These are phyloP conservation scores for Harpagus bidentatus DNA, from an alignment of 2,113 vertebrate species.

Conservation along the genomic window DNA sequence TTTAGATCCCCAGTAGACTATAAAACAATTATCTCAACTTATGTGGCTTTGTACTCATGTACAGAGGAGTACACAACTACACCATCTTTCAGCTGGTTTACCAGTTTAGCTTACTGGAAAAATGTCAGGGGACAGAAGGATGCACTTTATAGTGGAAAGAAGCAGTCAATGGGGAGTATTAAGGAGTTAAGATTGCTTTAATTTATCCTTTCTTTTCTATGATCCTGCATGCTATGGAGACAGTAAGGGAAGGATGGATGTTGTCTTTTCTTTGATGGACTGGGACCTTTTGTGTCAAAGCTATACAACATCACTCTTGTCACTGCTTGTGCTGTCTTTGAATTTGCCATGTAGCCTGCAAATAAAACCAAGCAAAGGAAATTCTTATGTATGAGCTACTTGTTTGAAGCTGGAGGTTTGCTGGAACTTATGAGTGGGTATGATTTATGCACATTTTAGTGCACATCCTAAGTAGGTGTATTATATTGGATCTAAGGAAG, in stretches of 20 bases:
- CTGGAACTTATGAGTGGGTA: neutral
- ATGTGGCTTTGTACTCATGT: neutral
- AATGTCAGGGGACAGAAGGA: neutral
- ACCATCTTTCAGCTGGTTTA: neutral
- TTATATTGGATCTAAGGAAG: neutral
- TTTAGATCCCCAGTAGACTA: neutral
- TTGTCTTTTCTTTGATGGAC: neutral
- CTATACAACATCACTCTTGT: neutral
- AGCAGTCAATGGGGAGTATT: neutral
- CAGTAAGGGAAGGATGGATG: neutral
- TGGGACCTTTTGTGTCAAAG: neutral
- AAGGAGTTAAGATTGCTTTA: neutral
- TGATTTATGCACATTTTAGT: neutral
- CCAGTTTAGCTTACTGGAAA: neutral
- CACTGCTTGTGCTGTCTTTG: neutral
- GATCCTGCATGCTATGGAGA: neutral
- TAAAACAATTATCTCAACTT: neutral
- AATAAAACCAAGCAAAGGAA: neutral
- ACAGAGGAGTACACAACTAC: neutral
- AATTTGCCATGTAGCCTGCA: neutral
- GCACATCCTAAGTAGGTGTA: neutral
- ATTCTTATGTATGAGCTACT: neutral
- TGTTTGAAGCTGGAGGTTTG: neutral
- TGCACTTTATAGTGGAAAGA: neutral
- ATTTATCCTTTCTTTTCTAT: neutral